phyloP scores from a whole-genome alignment of 2,113 vertebrate genomes.

The Conger conger region DNA sequence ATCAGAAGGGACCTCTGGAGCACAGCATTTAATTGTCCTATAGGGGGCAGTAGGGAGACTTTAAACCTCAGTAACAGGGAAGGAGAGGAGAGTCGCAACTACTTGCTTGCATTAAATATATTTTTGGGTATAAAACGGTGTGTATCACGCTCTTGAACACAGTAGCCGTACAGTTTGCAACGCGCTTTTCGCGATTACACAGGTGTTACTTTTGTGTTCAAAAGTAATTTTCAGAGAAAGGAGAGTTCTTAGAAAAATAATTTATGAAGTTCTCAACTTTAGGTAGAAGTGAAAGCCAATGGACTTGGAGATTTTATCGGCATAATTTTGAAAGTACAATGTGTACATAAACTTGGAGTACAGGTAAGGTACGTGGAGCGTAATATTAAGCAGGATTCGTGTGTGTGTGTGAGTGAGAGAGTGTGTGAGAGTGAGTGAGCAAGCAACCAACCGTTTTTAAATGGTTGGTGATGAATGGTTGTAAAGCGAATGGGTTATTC shows the following conservation, averaged over 20 bases:
- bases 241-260: not conserved
- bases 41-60: conserved; percentile 38
- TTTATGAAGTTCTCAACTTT: not conserved
- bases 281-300: not conserved
- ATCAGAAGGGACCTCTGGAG: not conserved
- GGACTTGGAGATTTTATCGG: not conserved
- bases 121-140: not conserved
- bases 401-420: not conserved
- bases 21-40: conserved; percentile 5
- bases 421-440: not conserved
- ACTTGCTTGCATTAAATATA: not conserved
- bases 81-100: not conserved
- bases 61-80: conserved; percentile 8
- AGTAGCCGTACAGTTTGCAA: not conserved
- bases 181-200: not conserved
- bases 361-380: not conserved
- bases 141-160: not conserved
- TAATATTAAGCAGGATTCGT: not conserved
- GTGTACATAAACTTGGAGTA: not conserved
- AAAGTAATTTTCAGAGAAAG: not conserved
- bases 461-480: too few species aligned
- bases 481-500: too few species aligned
- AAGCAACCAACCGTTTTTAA: too few species aligned
- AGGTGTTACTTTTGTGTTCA: not conserved
- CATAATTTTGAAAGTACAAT: not conserved